Evolutionary conservation across 2,113 vertebrate species (phyloP), one percentile per base, ranked within the genome.

Genomic region (Sterrhoptilus dennistouni): DNA sequence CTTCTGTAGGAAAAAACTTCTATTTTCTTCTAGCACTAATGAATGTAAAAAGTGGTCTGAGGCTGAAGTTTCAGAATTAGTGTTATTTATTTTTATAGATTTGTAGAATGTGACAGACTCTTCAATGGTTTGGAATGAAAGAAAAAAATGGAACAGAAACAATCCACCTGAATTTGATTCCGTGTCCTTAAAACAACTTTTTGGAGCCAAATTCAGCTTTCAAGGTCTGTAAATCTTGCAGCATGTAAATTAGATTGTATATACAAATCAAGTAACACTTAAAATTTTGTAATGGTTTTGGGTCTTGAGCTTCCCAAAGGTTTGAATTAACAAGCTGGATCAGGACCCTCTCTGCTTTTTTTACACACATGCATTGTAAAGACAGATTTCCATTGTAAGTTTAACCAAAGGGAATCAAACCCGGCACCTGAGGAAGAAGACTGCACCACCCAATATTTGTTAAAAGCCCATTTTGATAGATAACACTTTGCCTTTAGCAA

Each of bases 61-160:
- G 33, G 15, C 9, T 61, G 45, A 45, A 33, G 4, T 40, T 83
- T 72, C 33, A 57, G 25, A 74, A 36, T 56, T 60, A 44, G 2
- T 42, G 8, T 20, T 65, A 52, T 47, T 71, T 93, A 28, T 76
- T 88, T 86, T 19, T 21, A 36, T 9, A 35, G 17, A 31, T 50
- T 25, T 63, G 20, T 15, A 64, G 35, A 59, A 53, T 38, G 20
- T 40, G 28, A 5, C 18, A 59, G 29, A 21, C 3, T 70, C 42
- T 71, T 29, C 7, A 60, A 18, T 21, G 14, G 8, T 14, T 65
- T 65, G 17, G 40, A 64, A 65, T 49, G 42, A 21, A 69, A 50
- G 31, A 29, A 27, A 69, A 60, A 25, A 12, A 8, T 0, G 0
- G 31, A 83, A 12, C 5, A 36, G 25, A 27, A 47, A 8, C 2